Evolutionary conservation across 2,888 invertebrate species (phyloP), one percentile per base, ranked within the genome.

Genomic region (Watsonalla binaria): DNA sequence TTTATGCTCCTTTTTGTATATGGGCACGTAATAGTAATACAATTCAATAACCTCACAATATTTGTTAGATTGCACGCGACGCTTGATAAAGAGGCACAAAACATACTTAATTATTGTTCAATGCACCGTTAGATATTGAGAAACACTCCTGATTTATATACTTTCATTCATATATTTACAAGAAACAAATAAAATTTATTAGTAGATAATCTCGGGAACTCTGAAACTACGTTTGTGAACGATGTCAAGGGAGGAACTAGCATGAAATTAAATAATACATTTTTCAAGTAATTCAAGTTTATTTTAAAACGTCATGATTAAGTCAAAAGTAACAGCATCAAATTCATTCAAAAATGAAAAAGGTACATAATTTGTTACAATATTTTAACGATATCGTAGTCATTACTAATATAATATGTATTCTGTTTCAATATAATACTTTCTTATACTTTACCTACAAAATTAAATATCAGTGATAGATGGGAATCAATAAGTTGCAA

Each of bases 281-380:
- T 51, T 60, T 67, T 71, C 65, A 81, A 80, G 80, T 86, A 82
- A 82, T 80, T 78, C 75, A 86, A 82, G 80, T 90, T 88, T 89
- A 90, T 87, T 89, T 24, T 70, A 81, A 84, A 88, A 86, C 86
- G 82, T 84, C 84, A 85, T 87, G 86, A 90, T 88, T 84, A 82
- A 74, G 81, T 82, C 74, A 82, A 84, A 85, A 81, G 75, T 85
- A 89, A 90, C 85, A 84, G 80, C 82, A 77, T 86, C 82, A 84
- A 86, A 84, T 75, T 79, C 77, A 72, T 79, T 78, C 72, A 81
- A 84, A 82, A 87, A 84, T 76, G 66, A 82, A 80, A 82, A 78
- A 74, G 11, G 42, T 5, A 42, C 24, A 64, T 61, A 60, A 70
- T 62, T 74, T 69, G 73, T 77, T 78, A 71, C 63, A 75, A 72